These are phyloP conservation scores for Ephialtes manifestator DNA, from an alignment of 2,888 invertebrate species.

Conservation along the genomic window DNA sequence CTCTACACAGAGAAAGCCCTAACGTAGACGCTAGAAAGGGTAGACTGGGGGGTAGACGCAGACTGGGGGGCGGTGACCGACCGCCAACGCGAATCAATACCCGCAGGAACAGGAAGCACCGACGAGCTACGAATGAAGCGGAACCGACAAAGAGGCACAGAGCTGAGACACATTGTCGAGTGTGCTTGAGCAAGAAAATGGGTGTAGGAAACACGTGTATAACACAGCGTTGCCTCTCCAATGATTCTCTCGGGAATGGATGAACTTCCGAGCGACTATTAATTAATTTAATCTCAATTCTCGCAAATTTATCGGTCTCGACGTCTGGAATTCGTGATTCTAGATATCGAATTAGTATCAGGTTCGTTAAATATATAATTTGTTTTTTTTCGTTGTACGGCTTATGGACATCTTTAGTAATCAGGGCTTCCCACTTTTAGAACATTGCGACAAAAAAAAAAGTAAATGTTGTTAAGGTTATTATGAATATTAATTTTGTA, in stretches of 20 bases:
- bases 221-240: background rate
- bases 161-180: constrained; percentile 59
- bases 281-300: constrained; percentile 44
- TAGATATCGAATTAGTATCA: background rate
- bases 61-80: constrained; percentile 86
- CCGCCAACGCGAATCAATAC: constrained; percentile 86
- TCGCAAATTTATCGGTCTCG: background rate
- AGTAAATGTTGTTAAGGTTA: no score
- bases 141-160: constrained; percentile 65
- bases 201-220: background rate
- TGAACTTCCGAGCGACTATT: constrained; percentile 10
- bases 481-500: no score
- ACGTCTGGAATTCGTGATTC: constrained; percentile 5
- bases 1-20: constrained; percentile 11
- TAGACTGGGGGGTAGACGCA: constrained; percentile 85
- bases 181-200: constrained; percentile 63
- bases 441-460: no score
- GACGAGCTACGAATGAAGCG: constrained; percentile 79
- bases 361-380: no score
- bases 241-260: constrained; percentile 49
- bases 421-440: no score
- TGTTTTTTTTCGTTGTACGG: no score
- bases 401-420: no score
- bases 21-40: constrained; percentile 72
- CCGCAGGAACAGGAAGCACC: constrained; percentile 85